Conservation (phyloP, 2,113 vertebrate genomes). For the Malurus cyaneus region DNA sequence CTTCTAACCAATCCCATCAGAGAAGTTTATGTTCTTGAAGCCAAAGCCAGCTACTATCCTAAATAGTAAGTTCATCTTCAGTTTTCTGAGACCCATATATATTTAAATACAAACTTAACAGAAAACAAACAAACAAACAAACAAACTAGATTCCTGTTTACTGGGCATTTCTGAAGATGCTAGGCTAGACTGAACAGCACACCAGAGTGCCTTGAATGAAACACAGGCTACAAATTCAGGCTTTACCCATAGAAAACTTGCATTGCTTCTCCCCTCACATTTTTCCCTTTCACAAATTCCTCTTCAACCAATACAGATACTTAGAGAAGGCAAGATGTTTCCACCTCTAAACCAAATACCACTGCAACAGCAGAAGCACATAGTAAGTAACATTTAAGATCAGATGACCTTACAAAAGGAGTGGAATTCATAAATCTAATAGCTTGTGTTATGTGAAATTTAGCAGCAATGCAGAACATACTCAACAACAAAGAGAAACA, state of each 20-base stretch:
- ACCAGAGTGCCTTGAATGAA: not conserved
- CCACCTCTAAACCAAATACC: not conserved
- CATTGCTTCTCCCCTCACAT: not conserved
- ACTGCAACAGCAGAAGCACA: not conserved
- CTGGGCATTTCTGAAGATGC: not conserved
- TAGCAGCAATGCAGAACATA: not conserved
- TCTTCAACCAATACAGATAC: not conserved
- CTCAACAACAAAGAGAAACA: not conserved
- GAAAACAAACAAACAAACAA: not conserved
- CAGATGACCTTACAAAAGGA: not conserved
- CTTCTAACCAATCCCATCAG: not conserved
- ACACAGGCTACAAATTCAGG: not conserved
- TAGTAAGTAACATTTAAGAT: not conserved
- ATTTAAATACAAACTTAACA: not conserved
- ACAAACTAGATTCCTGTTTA: not conserved
- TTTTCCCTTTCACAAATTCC: not conserved
- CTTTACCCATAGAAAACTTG: not conserved
- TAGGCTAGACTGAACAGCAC: not conserved
- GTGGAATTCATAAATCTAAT: not conserved
- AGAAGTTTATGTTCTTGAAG: not conserved
- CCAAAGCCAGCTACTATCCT: not conserved
- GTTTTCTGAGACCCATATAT: not conserved
- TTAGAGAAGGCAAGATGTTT: not conserved
- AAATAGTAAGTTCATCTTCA: not conserved
- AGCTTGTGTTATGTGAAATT: not conserved